Evolutionary conservation across 2,113 vertebrate species (phyloP), one percentile per base, ranked within the genome.

Genomic region (Poeciliopsis occidentalis): DNA sequence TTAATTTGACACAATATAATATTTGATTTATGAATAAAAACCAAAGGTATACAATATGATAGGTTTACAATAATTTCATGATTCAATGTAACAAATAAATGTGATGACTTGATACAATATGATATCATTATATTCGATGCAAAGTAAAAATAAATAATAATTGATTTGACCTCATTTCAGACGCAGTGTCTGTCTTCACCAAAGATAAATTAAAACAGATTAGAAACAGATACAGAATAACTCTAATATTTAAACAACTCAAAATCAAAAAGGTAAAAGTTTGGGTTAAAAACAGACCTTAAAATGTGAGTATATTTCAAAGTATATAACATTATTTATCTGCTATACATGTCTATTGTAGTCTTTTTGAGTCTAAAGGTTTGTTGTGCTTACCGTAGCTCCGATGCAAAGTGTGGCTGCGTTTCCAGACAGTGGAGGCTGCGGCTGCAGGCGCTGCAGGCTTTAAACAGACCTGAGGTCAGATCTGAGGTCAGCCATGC

Each of bases 391-490:
- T 83, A 92, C 91, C 86, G 74, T 30, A 5, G 29, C 12, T 64
- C 30, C 10, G 51, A n/a, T 57, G 51, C 47, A 26, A 61, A 60
- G 31, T 60, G 72, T 17, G 11, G 64, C 1, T 5, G 76, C 8
- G 69, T 27, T 15, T 80, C 60, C 80, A 64, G 80, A 72, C 30
- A 64, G 69, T 60, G 47, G 65, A 71, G 72, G 84, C 64, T 62
- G 81, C 54, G 62, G 73, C 68, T 22, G 84, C 29, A 29, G 29
- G 29, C 32, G 51, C 70, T 27, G 69, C 37, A 60, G 81, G 1
- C 60, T 93, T 92, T 93, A 91, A 91, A 85, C 64, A 68, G 80
- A 0, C 31, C 73, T 77, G 86, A 71, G 85, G 78, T 83, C 87
- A 79, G 63, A 0, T 29, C 73, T 77, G 86, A 71, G 85, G 78